Percentiles rank a stretch among this genome's conserved stretches.
These are phyloP conservation scores for Xanthostigma xanthostigma DNA, from an alignment of 2,888 invertebrate genomes.

Conservation along the genomic window DNA sequence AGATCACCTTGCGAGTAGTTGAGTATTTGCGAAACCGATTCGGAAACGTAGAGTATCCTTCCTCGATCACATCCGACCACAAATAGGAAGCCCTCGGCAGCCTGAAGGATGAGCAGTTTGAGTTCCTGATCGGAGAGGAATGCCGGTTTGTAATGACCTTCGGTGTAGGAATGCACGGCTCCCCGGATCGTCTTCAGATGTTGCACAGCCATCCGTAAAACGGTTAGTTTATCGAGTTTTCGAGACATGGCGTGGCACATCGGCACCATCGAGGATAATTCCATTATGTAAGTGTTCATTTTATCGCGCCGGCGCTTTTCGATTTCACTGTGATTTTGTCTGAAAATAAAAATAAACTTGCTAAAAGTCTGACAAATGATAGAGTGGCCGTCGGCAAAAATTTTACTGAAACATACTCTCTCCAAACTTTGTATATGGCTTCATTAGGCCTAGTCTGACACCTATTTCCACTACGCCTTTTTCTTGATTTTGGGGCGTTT, in stretches of 20 bases:
- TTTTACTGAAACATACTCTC: too few relatives aligned
- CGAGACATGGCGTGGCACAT: constrained; percentile 89
- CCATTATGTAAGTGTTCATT: constrained; percentile 91
- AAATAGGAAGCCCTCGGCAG: constrained; percentile 80
- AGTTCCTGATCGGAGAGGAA: constrained; percentile 78
- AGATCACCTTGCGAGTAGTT: constrained; percentile 78
- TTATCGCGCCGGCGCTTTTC: constrained; percentile 89
- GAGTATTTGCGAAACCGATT: constrained; percentile 68
- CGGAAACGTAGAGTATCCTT: constrained; percentile 75
- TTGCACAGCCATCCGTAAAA: constrained; percentile 83
- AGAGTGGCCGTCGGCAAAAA: too few relatives aligned
- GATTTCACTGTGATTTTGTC: constrained; percentile 93
- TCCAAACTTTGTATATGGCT: too few relatives aligned
- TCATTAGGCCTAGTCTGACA: too few relatives aligned
- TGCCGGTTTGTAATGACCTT: constrained; percentile 62
- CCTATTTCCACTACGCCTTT: too few relatives aligned
- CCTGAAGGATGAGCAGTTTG: constrained; percentile 71
- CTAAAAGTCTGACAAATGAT: background rate
- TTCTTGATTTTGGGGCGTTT: too few relatives aligned
- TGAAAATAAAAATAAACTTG: constrained; percentile 25
- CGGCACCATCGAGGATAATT: constrained; percentile 78
- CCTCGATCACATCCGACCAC: constrained; percentile 90
- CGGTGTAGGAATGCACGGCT: constrained; percentile 56
- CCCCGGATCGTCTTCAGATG: constrained; percentile 69
- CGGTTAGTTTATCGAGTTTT: constrained; percentile 85